Evolutionary conservation across 1,140 invertebrate species (phyloP), one percentile per base, ranked within the genome.

Genomic region (Samia ricini): DNA sequence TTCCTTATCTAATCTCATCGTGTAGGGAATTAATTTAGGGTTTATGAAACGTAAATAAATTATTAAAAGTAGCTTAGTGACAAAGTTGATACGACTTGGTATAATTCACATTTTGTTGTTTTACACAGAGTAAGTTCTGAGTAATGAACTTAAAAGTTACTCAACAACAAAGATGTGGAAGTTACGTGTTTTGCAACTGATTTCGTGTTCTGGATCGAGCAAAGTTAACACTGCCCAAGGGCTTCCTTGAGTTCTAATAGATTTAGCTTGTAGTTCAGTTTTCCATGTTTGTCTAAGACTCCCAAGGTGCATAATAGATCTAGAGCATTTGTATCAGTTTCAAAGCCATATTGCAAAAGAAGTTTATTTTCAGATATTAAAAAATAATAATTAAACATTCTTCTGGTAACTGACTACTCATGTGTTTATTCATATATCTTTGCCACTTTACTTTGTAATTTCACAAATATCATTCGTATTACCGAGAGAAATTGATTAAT

Each of bases 191-290:
- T 22, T 23, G 20, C 52, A 8, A 21, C 50, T 12, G 22, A 23
- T 55, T 55, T 55, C 21, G 52, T 51, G 12, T 19, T 55, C 33
- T 42, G 33, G 33, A 4, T 55, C 10, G 10, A 23, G 52, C 52
- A 23, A 55, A 55, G 52, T 55, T 55, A 22, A 23, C 24, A 23
- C 22, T 20, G 19, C 50, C 22, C 15, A 10, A 24, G 20, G 20
- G 12, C 12, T 24, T 0, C 15, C 10, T 12, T 22, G 24, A 55
- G 21, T 55, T 24, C 24, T 55, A 24, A 55, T 55, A 55, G 52
- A 55, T 22, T 55, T 55, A 23, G 52, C 52, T 42, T 15, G 52
- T 55, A 24, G 52, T 55, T 24, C 15, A n/a, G 24, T 12, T 24
- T 23, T 5, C 21, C 8, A 10, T 55, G 22, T 55, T 55, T 55